Percentiles rank a stretch among this genome's conserved stretches.
phyloP scores from a whole-genome alignment of 2,113 vertebrate species.

The Daboia siamensis region DNA sequence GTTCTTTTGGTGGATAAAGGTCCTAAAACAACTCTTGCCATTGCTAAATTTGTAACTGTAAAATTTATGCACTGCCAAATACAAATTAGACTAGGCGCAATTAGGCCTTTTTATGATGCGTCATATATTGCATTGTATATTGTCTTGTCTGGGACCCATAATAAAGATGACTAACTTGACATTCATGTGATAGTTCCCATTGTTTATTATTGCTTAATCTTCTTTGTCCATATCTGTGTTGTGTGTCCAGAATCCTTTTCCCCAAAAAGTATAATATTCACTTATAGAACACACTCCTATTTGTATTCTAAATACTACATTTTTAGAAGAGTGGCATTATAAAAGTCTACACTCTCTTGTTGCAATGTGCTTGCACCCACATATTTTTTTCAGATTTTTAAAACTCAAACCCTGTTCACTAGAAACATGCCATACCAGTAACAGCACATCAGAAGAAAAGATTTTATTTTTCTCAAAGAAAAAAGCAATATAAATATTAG shows the following conservation, averaged over 20 bases:
- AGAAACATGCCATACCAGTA: not conserved
- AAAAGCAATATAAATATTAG: constrained; percentile 99
- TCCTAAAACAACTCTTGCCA: not conserved
- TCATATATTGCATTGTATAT: not conserved
- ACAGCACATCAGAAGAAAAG: constrained; percentile 80
- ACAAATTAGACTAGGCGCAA: not conserved
- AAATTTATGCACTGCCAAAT: not conserved
- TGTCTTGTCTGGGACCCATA: not conserved
- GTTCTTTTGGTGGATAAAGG: not conserved
- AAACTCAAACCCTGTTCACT: not conserved
- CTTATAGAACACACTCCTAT: not conserved
- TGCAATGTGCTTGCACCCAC: not conserved
- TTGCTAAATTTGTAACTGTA: not conserved
- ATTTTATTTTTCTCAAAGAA: constrained; percentile 95
- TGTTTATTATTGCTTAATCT: not conserved
- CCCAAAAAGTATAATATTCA: not conserved
- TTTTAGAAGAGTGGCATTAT: not conserved
- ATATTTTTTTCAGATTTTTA: not conserved
- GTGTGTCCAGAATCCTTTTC: not conserved
- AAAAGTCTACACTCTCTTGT: not conserved
- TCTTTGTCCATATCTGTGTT: not conserved
- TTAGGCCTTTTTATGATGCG: not conserved
- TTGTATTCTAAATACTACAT: not conserved
- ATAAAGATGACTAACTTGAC: not conserved
- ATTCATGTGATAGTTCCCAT: not conserved